These are phyloP conservation scores for Cydia pomonella DNA, from an alignment of 1,140 invertebrate species.

Conservation along the genomic window DNA sequence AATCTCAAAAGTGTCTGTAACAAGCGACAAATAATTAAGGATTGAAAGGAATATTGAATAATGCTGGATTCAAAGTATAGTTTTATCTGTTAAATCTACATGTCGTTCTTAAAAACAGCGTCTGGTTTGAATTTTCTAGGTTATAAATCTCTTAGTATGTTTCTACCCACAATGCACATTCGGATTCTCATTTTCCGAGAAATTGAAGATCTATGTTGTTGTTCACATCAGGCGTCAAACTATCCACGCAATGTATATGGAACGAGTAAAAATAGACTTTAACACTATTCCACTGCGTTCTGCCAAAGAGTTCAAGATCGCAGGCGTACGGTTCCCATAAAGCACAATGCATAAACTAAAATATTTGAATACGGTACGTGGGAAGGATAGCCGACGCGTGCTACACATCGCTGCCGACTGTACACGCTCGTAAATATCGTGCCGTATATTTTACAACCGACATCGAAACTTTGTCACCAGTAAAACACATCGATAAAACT, in stretches of 20 bases:
- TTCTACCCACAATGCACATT: constrained; percentile 26
- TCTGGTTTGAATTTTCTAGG: not conserved
- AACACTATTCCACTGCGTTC: constrained; percentile 23
- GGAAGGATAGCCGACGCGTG: constrained; percentile 55
- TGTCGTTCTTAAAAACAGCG: not conserved
- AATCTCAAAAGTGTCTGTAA: not conserved
- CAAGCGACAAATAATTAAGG: not conserved
- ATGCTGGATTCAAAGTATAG: too few relatives aligned
- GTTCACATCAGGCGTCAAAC: constrained; percentile 15
- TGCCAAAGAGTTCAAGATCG: constrained; percentile 36
- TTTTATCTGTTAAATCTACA: not conserved
- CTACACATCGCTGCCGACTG: constrained; percentile 49
- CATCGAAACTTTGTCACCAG: constrained; percentile 32
- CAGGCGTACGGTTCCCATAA: constrained; percentile 52
- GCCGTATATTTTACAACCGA: constrained; percentile 37
- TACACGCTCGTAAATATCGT: constrained; percentile 55
- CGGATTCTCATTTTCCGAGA: constrained; percentile 14
- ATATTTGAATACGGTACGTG: constrained; percentile 64
- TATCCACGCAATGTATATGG: constrained; percentile 9
- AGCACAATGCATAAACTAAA: constrained; percentile 58
- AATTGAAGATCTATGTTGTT: constrained; percentile 31
- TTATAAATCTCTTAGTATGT: constrained; percentile 10
- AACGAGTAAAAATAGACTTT: constrained; percentile 28
- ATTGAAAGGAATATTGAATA: not conserved
- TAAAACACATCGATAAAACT: constrained; percentile 31